phyloP scores from a whole-genome alignment of 2,113 vertebrate species.

The Chitala chitala region DNA sequence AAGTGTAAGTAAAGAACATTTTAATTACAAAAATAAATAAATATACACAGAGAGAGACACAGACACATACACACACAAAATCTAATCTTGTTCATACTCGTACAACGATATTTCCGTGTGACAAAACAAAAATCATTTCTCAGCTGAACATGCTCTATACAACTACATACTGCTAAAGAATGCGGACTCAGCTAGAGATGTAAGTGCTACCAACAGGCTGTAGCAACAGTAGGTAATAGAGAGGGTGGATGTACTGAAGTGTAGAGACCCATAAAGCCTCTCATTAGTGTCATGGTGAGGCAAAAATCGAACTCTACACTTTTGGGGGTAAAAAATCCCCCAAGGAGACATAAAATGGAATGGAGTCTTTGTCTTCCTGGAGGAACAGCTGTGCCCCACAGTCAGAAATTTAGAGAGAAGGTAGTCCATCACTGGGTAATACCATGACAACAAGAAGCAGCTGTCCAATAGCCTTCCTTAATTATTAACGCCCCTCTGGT shows the following conservation, averaged over 20 bases:
- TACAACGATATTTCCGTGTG: no score
- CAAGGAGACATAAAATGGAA: neutral
- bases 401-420: neutral
- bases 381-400: constrained; percentile 8
- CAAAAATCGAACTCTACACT: neutral
- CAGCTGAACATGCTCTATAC: neutral
- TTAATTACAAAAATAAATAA: neutral
- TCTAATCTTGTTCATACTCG: neutral
- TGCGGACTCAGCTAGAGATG: neutral
- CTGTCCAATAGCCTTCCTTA: neutral
- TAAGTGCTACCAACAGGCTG: no score
- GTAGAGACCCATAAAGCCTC: neutral
- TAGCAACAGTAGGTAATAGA: no score
- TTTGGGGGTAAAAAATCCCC: neutral
- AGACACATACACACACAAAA: no score
- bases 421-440: neutral
- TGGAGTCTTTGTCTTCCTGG: neutral
- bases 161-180: no score
- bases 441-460: neutral
- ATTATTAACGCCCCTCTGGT: constrained; percentile 8
- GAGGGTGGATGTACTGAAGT: no score
- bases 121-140: neutral
- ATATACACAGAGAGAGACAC: neutral
- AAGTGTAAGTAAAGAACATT: no score
- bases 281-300: constrained; percentile 4